Conservation (phyloP, 1,140 invertebrate species). For the Bombus consobrinus region DNA sequence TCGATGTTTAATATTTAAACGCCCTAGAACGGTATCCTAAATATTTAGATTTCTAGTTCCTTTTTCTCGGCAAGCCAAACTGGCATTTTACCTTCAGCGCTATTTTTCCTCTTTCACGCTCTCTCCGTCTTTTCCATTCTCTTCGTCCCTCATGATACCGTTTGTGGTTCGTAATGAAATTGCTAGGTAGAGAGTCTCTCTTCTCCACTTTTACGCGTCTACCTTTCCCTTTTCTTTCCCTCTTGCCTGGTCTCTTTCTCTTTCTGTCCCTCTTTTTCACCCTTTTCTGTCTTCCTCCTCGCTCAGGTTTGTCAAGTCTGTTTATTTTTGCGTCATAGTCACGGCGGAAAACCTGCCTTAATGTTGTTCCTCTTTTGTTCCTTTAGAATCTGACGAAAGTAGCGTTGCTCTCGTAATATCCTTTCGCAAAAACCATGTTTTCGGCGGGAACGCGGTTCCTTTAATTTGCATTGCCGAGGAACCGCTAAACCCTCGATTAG, state of each 20-base stretch:
- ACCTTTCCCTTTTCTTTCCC: neutral
- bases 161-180: constrained; percentile 64
- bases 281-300: neutral
- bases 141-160: constrained; percentile 13
- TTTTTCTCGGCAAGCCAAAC: constrained; percentile 10
- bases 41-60: constrained; percentile 63
- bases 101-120: constrained; percentile 9
- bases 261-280: neutral
- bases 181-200: constrained; percentile 43
- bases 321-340: constrained; percentile 52
- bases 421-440: constrained; percentile 40
- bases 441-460: constrained; percentile 15
- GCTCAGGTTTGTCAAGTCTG: neutral
- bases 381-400: constrained; percentile 32
- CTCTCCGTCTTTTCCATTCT: neutral
- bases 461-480: constrained; percentile 26
- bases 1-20: constrained; percentile 68
- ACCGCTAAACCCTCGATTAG: constrained; percentile 25
- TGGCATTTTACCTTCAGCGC: constrained; percentile 27
- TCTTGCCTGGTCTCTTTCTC: neutral
- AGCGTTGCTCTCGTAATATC: constrained; percentile 23
- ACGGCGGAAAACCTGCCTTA: neutral
- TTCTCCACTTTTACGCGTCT: constrained; percentile 27
- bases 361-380: constrained; percentile 36
- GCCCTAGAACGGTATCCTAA: constrained; percentile 50